These are phyloP conservation scores for Ceraclea dissimilis DNA, from an alignment of 2,888 invertebrate species.

Conservation along the genomic window DNA sequence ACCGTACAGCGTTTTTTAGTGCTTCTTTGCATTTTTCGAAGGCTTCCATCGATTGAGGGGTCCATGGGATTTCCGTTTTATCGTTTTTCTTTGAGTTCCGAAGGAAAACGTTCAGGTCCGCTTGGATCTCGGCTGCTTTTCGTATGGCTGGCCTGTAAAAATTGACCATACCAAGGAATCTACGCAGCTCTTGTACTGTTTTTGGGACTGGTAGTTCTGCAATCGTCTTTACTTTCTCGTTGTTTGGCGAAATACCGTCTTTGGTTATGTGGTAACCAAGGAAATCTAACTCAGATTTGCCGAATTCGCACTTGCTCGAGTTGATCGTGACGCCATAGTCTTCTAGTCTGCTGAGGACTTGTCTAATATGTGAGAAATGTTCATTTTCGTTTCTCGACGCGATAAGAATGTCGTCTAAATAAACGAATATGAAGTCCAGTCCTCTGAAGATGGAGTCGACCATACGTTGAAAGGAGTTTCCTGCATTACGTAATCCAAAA, in stretches of 20 bases:
- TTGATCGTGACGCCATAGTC: conserved; percentile 27
- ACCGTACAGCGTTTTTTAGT: conserved; percentile 14
- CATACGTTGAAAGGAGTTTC: conserved; percentile 32
- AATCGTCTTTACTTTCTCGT: conserved; percentile 24
- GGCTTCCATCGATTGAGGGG: conserved; percentile 13
- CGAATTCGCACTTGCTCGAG: conserved; percentile 24
- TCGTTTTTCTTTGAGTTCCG: conserved; percentile 25
- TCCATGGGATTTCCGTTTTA: conserved; percentile 25
- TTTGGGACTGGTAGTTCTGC: conserved; percentile 18
- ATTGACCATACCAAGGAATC: conserved; percentile 24
- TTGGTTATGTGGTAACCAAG: conserved; percentile 12
- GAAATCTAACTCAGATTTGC: conserved; percentile 5
- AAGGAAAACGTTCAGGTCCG: conserved; percentile 17
- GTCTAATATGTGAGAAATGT: conserved; percentile 26
- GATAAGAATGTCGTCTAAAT: conserved; percentile 30
- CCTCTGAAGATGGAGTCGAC: conserved; percentile 29
- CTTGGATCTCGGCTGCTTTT: conserved; percentile 12
- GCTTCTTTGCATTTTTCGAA: conserved; percentile 22
- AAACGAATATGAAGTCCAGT: conserved; percentile 28
- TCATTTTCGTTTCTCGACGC: conserved; percentile 25
- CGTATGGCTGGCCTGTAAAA: conserved; percentile 16
- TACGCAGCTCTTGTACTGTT: conserved; percentile 20
- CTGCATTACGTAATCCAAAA: conserved; percentile 31
- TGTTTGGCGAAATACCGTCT: conserved; percentile 8
- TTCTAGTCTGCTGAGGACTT: conserved; percentile 26